Base-by-base conservation (phyloP, 2,888 invertebrate species). In the Unio pictorum region DNA sequence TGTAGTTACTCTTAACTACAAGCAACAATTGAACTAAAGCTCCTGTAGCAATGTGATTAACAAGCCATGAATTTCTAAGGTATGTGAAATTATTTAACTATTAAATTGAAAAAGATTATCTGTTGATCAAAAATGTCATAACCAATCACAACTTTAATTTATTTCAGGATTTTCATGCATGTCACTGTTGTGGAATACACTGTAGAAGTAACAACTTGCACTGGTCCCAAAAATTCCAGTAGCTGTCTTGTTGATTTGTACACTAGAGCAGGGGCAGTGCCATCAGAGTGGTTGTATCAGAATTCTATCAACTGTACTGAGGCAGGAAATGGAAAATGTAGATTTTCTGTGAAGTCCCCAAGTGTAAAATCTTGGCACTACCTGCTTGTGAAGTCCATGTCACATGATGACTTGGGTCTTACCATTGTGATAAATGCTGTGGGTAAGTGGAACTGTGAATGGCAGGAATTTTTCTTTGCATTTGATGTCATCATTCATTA, bases 111-210 rank as follows among this genome's bases (percentile, higher is more conserved):
- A 45, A 45, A 5, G 15, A 45, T 45, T 45, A 45, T 45, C 11
- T 45, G 45, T 45, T 45, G 11, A 15, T 45, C 11, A 45, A 45
- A 11, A 45, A 45, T 45, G 1, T 45, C 1, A 15, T 11, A 45
- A 45, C 8, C 45, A 45, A 45, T 45, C 45, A 45, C 45, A 45
- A 15, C 8, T n/a, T 23, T 61, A n/a, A 6, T n/a, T 15, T 59
- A 54, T 65, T 68, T 18, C 69, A 77, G 76, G 63, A 71, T 77
- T 66, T 71, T 64, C 59, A 58, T 76, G n/a, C 66, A 71, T 28
- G 58, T 70, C 11, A 60, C 64, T 17, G 59, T 64, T 8, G 34
- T 69, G n/a, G 61, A 60, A 7, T 71, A 67, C 63, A 58, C 67
- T 28, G 61, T 74, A 23, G 58, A 62, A 17, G 23, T 77, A 17